These are phyloP conservation scores for Melinopterus prodromus DNA, from an alignment of 2,888 invertebrate genomes.

Conservation along the genomic window DNA sequence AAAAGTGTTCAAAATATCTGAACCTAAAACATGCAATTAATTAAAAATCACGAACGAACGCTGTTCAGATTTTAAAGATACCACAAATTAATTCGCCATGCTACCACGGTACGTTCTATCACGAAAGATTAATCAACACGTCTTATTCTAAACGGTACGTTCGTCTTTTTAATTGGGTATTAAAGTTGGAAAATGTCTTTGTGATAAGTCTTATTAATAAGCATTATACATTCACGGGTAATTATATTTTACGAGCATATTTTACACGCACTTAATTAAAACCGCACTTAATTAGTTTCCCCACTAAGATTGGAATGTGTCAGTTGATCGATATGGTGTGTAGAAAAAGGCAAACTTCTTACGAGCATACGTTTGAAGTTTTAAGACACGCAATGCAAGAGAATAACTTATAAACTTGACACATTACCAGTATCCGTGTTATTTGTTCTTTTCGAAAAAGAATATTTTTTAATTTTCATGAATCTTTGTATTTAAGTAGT, in stretches of 20 bases:
- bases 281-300: background rate
- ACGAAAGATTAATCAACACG: background rate
- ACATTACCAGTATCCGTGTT: too few relatives aligned
- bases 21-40: background rate
- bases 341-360: too few relatives aligned
- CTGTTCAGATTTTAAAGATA: background rate
- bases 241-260: background rate
- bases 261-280: background rate
- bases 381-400: too few relatives aligned
- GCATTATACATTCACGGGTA: constrained; percentile 4
- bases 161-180: constrained; percentile 4
- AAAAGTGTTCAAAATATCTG: background rate
- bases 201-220: background rate
- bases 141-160: background rate
- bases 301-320: background rate
- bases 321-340: background rate
- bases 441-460: too few relatives aligned
- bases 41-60: background rate
- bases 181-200: background rate
- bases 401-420: too few relatives aligned
- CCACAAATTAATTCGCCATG: background rate
- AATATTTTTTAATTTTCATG: too few relatives aligned
- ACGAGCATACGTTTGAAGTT: too few relatives aligned
- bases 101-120: background rate
- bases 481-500: too few relatives aligned